These are phyloP conservation scores for Rhopalosiphum padi DNA, from an alignment of 1,140 invertebrate genomes.

Conservation along the genomic window DNA sequence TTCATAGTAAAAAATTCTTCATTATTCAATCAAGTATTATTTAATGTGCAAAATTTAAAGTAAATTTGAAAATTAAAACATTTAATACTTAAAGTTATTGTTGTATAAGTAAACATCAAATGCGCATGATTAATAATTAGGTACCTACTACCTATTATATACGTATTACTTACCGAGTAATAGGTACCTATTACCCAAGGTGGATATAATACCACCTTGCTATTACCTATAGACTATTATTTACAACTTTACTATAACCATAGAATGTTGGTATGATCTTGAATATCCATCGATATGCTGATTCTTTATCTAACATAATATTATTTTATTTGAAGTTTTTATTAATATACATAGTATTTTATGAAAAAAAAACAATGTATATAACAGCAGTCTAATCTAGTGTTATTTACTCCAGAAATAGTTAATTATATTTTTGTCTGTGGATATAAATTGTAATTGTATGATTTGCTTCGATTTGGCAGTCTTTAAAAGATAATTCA, in stretches of 20 bases:
- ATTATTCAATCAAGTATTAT: background rate
- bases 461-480: background rate
- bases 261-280: background rate
- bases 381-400: background rate
- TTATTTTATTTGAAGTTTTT: no score
- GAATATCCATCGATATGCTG: background rate
- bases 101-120: background rate
- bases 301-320: no score
- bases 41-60: background rate
- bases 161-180: no score
- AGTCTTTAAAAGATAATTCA: background rate
- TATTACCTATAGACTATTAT: background rate
- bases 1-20: background rate
- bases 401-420: background rate
- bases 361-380: background rate
- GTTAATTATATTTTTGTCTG: background rate
- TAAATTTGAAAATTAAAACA: background rate
- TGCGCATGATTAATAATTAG: background rate
- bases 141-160: background rate
- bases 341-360: background rate
- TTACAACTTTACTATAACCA: background rate
- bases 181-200: no score
- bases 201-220: no score
- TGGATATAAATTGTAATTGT: background rate
- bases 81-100: background rate